Percentiles rank a stretch among this genome's conserved stretches.
Evolutionary conservation across 2,113 vertebrate species (phyloP).

Genomic region (Tautogolabrus adspersus): DNA sequence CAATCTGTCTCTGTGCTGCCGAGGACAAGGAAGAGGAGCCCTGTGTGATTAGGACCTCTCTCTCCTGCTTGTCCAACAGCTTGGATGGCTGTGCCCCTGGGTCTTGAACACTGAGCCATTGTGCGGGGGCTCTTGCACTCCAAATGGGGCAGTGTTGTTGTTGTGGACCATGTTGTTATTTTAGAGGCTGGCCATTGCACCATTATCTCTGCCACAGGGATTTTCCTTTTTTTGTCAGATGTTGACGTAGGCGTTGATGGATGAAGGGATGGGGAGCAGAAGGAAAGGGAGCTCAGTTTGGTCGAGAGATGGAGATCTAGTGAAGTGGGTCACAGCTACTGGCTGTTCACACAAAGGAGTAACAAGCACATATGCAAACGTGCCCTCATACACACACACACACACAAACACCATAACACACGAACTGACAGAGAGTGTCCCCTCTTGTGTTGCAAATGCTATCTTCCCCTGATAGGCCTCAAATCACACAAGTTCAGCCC

Average conservation of each 20-base stretch:
- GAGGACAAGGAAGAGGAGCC: constrained; percentile 59
- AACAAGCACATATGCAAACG: constrained; percentile 56
- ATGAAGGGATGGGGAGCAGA: constrained; percentile 24
- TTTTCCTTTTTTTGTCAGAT: constrained; percentile 43
- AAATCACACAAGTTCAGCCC: constrained; percentile 47
- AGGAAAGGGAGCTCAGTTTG: constrained; percentile 35
- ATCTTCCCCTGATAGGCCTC: constrained; percentile 68
- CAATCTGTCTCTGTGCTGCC: neutral
- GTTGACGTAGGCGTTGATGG: constrained; percentile 51
- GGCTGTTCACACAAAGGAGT: constrained; percentile 48
- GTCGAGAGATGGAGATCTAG: constrained; percentile 37
- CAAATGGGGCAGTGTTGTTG: constrained; percentile 74
- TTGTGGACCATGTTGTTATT: constrained; percentile 78
- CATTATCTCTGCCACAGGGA: constrained; percentile 60
- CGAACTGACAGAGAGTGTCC: constrained; percentile 45
- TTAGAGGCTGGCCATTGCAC: constrained; percentile 66
- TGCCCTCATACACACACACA: constrained; percentile 42
- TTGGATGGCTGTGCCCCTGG: constrained; percentile 64
- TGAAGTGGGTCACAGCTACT: constrained; percentile 74
- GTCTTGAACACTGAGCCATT: constrained; percentile 77
- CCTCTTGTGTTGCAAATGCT: constrained; percentile 49
- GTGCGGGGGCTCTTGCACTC: constrained; percentile 69
- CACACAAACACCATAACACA: constrained; percentile 33
- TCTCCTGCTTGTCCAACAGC: constrained; percentile 68
- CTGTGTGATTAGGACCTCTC: constrained; percentile 66